A percentile compares a stretch with the other conserved stretches of the same genome.
Conservation (phyloP, 2,797 vertebrate genomes). For the Sebastes hopkinsi region DNA sequence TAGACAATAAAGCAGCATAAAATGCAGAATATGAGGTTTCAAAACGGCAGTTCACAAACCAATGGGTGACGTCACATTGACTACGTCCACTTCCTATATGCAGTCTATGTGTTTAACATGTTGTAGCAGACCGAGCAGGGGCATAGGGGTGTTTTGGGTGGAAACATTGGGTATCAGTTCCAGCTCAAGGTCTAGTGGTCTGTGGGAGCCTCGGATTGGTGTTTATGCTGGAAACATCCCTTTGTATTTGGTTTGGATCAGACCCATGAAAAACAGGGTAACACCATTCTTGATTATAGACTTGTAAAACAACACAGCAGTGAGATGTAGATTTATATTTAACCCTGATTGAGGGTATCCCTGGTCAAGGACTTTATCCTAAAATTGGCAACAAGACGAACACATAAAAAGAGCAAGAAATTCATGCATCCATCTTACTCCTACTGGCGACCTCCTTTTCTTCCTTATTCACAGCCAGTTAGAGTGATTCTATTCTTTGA, state of each 20-base stretch:
- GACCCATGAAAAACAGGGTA: constrained; percentile 66
- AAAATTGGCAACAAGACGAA: constrained; percentile 47
- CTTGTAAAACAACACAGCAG: constrained; percentile 51
- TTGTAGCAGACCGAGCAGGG: neutral
- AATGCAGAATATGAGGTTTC: too few species aligned
- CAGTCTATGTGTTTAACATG: neutral
- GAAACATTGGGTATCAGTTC: constrained; percentile 44
- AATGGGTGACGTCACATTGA: too few species aligned
- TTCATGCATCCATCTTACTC: neutral
- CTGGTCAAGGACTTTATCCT: constrained; percentile 45
- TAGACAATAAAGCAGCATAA: too few species aligned
- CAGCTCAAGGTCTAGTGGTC: constrained; percentile 50
- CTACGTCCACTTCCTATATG: too few species aligned
- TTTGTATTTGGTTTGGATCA: constrained; percentile 71
- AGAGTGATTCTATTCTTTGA: constrained; percentile 70
- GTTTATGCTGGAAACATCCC: constrained; percentile 73
- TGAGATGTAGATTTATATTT: constrained; percentile 64
- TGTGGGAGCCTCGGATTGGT: constrained; percentile 56
- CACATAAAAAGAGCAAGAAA: constrained; percentile 4
- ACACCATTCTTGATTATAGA: constrained; percentile 67
- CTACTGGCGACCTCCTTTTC: neutral
- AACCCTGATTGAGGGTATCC: constrained; percentile 56
- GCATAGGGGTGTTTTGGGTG: constrained; percentile 28
- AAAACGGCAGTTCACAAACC: too few species aligned
- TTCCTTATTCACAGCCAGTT: constrained; percentile 35